These are phyloP conservation scores for Python bivittatus DNA, from an alignment of 2,113 vertebrate species.

Conservation along the genomic window DNA sequence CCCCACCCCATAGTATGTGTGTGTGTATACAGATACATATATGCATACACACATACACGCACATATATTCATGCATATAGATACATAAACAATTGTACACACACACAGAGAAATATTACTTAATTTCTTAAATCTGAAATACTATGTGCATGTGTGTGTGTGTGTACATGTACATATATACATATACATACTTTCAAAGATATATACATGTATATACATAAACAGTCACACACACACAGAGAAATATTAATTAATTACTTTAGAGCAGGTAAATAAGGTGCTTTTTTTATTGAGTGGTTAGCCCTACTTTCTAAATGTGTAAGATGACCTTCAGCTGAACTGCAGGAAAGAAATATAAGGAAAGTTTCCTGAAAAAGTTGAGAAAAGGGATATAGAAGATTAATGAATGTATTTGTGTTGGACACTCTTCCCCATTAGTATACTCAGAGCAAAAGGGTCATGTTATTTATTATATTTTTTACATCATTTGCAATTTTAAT, in stretches of 20 bases:
- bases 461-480: slow-evolving; percentile 92
- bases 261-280: slow-evolving; percentile 57
- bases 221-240: slow-evolving; percentile 19
- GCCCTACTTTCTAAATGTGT: slow-evolving; percentile 70
- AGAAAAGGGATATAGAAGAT: slow-evolving; percentile 80
- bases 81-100: neutral
- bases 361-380: slow-evolving; percentile 92
- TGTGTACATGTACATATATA: too few species aligned
- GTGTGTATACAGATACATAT: neutral
- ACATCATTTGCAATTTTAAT: slow-evolving; percentile 98
- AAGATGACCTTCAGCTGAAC: slow-evolving; percentile 88
- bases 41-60: neutral
- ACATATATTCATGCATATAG: neutral
- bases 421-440: slow-evolving; percentile 77
- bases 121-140: neutral
- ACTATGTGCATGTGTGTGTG: slow-evolving; percentile 33
- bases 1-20: slow-evolving; percentile 10
- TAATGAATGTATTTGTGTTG: slow-evolving; percentile 90
- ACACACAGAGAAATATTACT: slow-evolving; percentile 22
- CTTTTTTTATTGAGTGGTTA: slow-evolving; percentile 63
- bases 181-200: too few species aligned
- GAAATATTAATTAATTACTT: neutral
- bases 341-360: slow-evolving; percentile 81
- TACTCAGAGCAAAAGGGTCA: slow-evolving; percentile 85
- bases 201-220: neutral